These are phyloP conservation scores for Cyclura pinguis DNA, from an alignment of 2,797 vertebrate genomes.

Conservation along the genomic window DNA sequence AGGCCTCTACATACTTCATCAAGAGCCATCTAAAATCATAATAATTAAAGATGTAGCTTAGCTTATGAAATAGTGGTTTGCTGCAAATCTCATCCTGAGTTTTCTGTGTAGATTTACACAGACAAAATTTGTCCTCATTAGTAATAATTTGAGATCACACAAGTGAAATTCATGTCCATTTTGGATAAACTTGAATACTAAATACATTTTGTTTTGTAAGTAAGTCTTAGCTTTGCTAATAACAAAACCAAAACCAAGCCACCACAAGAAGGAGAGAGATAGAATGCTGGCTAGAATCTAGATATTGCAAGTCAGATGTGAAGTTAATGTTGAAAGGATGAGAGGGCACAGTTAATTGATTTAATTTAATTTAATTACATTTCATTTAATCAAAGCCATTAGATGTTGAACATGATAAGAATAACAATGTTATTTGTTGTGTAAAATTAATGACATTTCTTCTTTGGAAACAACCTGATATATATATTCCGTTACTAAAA, in stretches of 20 bases:
- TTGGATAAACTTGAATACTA: neutral
- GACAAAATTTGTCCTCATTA: slow-evolving; percentile 28
- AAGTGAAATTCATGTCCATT: neutral
- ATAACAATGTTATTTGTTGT: neutral
- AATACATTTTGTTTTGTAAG: neutral
- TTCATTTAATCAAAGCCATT: slow-evolving; percentile 17
- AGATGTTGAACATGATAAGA: neutral
- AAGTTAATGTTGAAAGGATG: neutral
- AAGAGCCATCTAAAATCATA: neutral
- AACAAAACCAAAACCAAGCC: neutral
- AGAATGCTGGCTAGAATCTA: neutral
- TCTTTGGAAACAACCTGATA: neutral
- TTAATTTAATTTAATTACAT: neutral
- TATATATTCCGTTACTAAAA: neutral
- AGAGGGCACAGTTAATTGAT: neutral
- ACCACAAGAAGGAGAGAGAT: too few species aligned
- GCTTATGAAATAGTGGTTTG: neutral
- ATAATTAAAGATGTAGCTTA: slow-evolving; percentile 7
- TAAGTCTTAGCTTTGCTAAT: neutral
- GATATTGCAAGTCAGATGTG: neutral
- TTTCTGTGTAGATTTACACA: slow-evolving; percentile 8
- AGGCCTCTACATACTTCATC: neutral
- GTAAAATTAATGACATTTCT: neutral
- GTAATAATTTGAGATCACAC: neutral
- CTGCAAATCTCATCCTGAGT: neutral